Conservation (phyloP, 2,797 vertebrate species). For the Enteromius viviparus region DNA sequence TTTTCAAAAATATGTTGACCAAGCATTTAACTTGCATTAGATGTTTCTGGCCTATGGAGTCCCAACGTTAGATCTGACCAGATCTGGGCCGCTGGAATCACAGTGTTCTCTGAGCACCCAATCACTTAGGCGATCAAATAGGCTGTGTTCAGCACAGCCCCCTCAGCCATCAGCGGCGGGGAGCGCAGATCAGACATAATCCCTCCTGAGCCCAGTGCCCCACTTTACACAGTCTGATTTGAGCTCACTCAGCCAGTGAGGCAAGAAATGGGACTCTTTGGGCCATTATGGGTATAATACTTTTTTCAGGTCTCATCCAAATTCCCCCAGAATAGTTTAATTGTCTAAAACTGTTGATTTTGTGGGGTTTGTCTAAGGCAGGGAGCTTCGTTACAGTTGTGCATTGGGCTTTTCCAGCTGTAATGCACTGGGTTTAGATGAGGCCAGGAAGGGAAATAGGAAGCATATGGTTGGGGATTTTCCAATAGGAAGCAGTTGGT, state of each 20-base stretch:
- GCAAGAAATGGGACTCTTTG: slow-evolving; percentile 12
- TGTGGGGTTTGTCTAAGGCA: not conserved
- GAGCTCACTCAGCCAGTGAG: slow-evolving; percentile 36
- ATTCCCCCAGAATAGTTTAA: slow-evolving; percentile 52
- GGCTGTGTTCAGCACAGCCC: slow-evolving; percentile 16
- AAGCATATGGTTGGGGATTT: slow-evolving; percentile 15
- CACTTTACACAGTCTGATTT: slow-evolving; percentile 58
- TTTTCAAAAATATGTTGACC: not conserved
- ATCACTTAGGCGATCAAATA: slow-evolving; percentile 41
- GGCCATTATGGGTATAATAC: slow-evolving; percentile 5
- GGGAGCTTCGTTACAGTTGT: not conserved
- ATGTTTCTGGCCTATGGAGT: not conserved
- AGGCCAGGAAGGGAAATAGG: slow-evolving; percentile 10
- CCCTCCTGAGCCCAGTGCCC: slow-evolving; percentile 57
- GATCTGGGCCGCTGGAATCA: slow-evolving; percentile 13
- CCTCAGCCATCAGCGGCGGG: slow-evolving; percentile 29
- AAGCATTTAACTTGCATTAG: not conserved
- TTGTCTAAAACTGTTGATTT: slow-evolving; percentile 48
- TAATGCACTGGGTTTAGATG: not conserved
- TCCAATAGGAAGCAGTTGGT: slow-evolving; percentile 9
- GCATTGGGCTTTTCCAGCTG: slow-evolving; percentile 2
- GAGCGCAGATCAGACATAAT: slow-evolving; percentile 60
- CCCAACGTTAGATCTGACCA: not conserved
- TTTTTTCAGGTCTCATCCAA: slow-evolving; percentile 33
- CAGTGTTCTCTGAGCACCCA: slow-evolving; percentile 33